Base-by-base conservation (phyloP, 2,113 vertebrate species). In the Carassius auratus region DNA sequence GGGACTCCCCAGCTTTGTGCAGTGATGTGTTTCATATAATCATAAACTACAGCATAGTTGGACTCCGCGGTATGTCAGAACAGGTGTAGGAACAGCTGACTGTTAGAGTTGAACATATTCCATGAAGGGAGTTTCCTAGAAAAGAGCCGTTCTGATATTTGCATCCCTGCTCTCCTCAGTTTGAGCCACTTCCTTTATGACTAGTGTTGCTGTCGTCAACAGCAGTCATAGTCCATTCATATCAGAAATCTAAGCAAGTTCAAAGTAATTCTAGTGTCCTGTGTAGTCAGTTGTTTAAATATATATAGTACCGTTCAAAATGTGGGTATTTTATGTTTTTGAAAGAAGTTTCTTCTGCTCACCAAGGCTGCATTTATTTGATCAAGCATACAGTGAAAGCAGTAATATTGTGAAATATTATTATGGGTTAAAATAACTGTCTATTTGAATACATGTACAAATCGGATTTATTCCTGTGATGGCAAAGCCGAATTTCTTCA, bases 111-210 rank as follows among this genome's bases (percentile, higher is more conserved):
- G 14, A 52, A 50, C 26, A 74, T n/a, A 7, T 66, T 87, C 42
- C 55, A 45, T 81, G 52, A 45, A 50, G 23, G 57, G 17, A n/a
- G 23, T 59, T 57, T 2, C 10, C 57, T 48, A 50, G 68, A 62
- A 71, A 59, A 19, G 14, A 14, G 19, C 26, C 6, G 36, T 69
- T 50, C 38, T 48, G 55, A 74, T 84, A 66, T 84, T 87, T 81
- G 68, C 76, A 81, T 75, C 21, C 42, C 21, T 23, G 21, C 8
- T 79, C 8, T 45, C 21, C 26, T 64, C 21, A 42, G 8, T 64
- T n/a, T 19, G 8, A 17, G 1, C 10, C n/a, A 64, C 38, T 74
- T 73, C 59, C 52, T 87, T 15, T 86, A 50, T 1, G 17, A 13
- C 59, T 48, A 23, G 4, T 36, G 2, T 71, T 23, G 21, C 21